Evolutionary conservation across 2,113 vertebrate species (phyloP).

Genomic region (Oenanthe oenanthe): DNA sequence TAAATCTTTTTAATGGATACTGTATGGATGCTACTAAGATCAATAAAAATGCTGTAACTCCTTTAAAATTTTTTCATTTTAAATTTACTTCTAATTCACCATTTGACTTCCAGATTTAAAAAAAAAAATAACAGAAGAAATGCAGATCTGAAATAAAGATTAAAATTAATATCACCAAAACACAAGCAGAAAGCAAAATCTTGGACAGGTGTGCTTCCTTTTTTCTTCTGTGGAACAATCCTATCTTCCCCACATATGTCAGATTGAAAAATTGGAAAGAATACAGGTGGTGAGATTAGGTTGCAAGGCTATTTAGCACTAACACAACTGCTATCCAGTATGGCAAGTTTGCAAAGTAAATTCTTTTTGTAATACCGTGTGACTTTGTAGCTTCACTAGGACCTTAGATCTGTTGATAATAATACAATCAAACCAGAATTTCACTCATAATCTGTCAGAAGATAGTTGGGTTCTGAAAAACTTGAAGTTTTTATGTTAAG

Average conservation of each 20-base stretch:
- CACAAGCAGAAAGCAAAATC: not conserved
- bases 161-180: not conserved
- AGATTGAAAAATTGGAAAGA: not conserved
- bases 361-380: not conserved
- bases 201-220: rapidly evolving
- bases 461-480: not conserved
- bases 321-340: rapidly evolving
- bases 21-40: not conserved
- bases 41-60: not conserved
- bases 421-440: not conserved
- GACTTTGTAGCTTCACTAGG: not conserved
- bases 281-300: not conserved
- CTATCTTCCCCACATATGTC: not conserved
- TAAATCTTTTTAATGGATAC: not conserved
- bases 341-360: not conserved
- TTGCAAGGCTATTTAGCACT: not conserved
- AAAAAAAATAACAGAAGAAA: not conserved
- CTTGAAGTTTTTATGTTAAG: not conserved
- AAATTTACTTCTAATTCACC: not conserved
- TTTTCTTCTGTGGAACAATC: not conserved
- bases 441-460: not conserved
- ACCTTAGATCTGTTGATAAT: not conserved
- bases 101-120: not conserved
- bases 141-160: not conserved
- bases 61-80: not conserved